Evolutionary conservation across 2,888 invertebrate species (phyloP).

Genomic region (Dione juno): DNA sequence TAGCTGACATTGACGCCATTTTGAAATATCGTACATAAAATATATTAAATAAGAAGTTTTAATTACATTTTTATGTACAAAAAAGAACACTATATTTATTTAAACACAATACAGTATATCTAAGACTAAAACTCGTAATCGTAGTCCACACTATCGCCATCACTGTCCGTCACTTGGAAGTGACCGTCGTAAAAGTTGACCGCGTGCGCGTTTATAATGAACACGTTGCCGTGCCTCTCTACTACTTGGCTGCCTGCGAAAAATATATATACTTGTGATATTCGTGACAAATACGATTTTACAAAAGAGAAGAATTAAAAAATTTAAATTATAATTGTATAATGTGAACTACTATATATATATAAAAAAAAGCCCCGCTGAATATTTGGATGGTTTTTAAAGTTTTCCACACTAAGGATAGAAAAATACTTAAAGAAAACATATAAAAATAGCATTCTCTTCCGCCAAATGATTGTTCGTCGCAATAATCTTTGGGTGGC

Average conservation of each 20-base stretch:
- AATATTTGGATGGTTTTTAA: too few species aligned
- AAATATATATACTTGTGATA: slow-evolving; percentile 26
- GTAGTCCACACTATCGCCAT: slow-evolving; percentile 74
- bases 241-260: slow-evolving; percentile 66
- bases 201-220: slow-evolving; percentile 71
- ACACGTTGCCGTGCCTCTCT: slow-evolving; percentile 65
- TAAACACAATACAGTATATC: background rate
- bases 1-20: too few species aligned
- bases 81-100: background rate
- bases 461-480: too few species aligned
- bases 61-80: background rate
- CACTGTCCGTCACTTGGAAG: slow-evolving; percentile 68
- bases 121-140: slow-evolving; percentile 74
- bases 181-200: slow-evolving; percentile 74
- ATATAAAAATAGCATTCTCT: too few species aligned
- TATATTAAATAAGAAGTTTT: background rate
- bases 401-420: too few species aligned
- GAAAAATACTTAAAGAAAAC: too few species aligned
- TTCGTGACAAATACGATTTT: background rate
- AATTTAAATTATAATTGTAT: too few species aligned
- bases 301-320: background rate
- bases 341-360: too few species aligned
- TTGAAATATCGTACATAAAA: background rate
- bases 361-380: too few species aligned
- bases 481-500: too few species aligned